Evolutionary conservation across 2,888 invertebrate genomes (phyloP), one percentile per base, ranked within the genome.

Genomic region (Drosophila neonasuta): DNA sequence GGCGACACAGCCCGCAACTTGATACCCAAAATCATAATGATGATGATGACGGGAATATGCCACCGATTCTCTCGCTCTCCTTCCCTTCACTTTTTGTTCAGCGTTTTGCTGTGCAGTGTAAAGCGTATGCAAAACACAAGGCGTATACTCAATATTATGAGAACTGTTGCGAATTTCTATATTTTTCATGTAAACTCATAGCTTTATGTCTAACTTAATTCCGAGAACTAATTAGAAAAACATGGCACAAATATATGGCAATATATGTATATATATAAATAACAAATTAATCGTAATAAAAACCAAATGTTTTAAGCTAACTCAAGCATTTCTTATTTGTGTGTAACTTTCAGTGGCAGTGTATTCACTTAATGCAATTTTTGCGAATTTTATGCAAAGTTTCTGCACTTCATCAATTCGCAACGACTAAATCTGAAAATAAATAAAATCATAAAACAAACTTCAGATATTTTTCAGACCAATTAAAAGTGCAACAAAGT

Each of bases 401-500:
- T 69, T 60, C 5, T 60, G 11, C 20, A 44, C 56, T 60, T 57
- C 66, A 71, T 66, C 57, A 59, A 70, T 57, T 57, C 9, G 30
- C 24, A 29, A 29, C 59, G 68, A 39, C 10, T 50, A 56, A 60
- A 61, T 32, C 15, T n/a, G 51, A 57, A 52, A 54, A 55, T 59
- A 59, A 68, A 56, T 56, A 69, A 76, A 58, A 78, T 62, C 67
- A 58, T 60, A 59, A 61, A 61, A 55, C 44, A 71, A 74, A 74
- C 69, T 74, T 66, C 20, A 60, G 52, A 51, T 72, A 66, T 66
- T 63, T 63, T 65, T 49, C 49, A 72, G 74, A 69, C 77, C 79
- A 80, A 80, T 80, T 82, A 80, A 82, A 77, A 75, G 77, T 66
- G 66, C 65, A 65, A 65, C 57, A 74, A 82, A 81, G 70, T 82